phyloP scores from a whole-genome alignment of 23 tunicate genomes.

The Styela clava region DNA sequence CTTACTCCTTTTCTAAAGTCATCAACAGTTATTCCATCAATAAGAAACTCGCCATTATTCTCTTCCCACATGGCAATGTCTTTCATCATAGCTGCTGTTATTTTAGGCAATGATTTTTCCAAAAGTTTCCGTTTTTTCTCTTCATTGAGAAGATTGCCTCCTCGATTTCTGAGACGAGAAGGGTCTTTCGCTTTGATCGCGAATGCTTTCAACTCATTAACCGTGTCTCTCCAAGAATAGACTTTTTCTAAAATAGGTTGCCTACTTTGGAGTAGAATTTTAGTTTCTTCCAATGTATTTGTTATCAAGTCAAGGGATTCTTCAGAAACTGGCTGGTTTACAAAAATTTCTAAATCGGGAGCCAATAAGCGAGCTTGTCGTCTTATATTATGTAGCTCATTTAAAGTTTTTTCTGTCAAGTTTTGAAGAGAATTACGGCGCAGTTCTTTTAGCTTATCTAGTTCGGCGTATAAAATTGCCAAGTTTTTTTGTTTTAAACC shows the following conservation, averaged over 20 bases:
- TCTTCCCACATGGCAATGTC: constrained; percentile 2
- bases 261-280: not conserved
- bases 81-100: not conserved
- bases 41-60: not conserved
- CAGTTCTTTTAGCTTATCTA: not conserved
- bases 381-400: not conserved
- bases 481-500: not conserved
- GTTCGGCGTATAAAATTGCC: not conserved
- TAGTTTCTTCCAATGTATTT: not conserved
- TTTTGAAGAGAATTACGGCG: not conserved
- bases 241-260: not conserved
- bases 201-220: not conserved
- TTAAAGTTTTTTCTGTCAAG: not conserved
- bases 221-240: not conserved
- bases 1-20: not conserved
- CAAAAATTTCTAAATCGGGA: not conserved
- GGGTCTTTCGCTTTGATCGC: constrained; percentile 10
- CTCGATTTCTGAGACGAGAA: not conserved
- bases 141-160: not conserved
- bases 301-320: not conserved
- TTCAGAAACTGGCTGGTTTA: not conserved
- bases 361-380: not conserved
- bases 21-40: not conserved
- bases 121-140: not conserved
- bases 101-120: not conserved